Conservation (phyloP, 2,797 vertebrate species). For the Liasis olivaceus region DNA sequence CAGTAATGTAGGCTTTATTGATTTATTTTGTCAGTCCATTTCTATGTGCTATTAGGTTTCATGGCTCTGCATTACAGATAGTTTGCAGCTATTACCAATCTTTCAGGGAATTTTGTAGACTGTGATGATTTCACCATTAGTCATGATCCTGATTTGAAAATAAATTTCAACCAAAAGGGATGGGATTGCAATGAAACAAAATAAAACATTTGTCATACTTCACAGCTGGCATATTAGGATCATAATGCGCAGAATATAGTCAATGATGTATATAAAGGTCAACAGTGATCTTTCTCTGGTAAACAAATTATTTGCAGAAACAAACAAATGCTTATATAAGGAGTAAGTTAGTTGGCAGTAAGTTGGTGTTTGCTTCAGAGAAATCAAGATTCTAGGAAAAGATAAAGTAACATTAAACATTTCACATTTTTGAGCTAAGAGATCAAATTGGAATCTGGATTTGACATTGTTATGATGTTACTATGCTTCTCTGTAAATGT, state of each 20-base stretch:
- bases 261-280: constrained; percentile 15
- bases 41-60: constrained; percentile 9
- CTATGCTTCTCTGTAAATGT: constrained; percentile 35
- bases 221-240: constrained; percentile 25
- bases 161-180: background rate
- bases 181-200: background rate
- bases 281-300: constrained; percentile 46
- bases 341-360: constrained; percentile 31
- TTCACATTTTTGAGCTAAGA: constrained; percentile 50
- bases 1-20: background rate
- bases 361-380: constrained; percentile 53
- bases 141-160: background rate
- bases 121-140: constrained; percentile 2
- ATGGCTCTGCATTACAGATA: background rate
- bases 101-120: background rate
- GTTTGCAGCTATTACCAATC: background rate
- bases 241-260: constrained; percentile 18
- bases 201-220: background rate
- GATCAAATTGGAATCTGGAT: constrained; percentile 39
- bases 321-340: background rate
- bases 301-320: constrained; percentile 55
- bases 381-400: constrained; percentile 53
- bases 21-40: background rate
- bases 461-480: constrained; percentile 54
- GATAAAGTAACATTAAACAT: constrained; percentile 60